Conservation (phyloP, 2,888 invertebrate genomes). For the Scaptomyza flava region DNA sequence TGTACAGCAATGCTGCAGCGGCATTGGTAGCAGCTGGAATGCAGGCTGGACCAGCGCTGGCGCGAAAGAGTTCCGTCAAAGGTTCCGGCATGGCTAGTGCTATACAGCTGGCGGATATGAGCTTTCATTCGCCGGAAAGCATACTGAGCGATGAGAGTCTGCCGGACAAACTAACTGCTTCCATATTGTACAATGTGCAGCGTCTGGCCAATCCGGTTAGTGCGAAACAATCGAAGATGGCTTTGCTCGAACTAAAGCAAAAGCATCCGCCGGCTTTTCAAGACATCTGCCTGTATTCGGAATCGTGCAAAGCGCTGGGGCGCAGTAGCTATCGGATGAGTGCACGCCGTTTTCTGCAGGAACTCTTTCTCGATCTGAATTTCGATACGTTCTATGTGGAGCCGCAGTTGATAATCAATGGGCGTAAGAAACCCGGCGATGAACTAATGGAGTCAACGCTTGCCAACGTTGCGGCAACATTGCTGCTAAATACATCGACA, state of each 20-base stretch:
- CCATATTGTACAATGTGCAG: slow-evolving; percentile 89
- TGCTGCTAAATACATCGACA: slow-evolving; percentile 1
- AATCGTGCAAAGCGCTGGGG: slow-evolving; percentile 92
- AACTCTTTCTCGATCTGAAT: slow-evolving; percentile 94
- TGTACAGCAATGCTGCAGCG: slow-evolving; percentile 68
- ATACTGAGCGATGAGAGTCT: slow-evolving; percentile 83
- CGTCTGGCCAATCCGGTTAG: slow-evolving; percentile 92
- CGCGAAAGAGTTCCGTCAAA: slow-evolving; percentile 34
- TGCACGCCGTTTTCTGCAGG: slow-evolving; percentile 95
- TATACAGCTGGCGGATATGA: slow-evolving; percentile 80
- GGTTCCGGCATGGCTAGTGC: slow-evolving; percentile 12
- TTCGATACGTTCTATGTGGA: slow-evolving; percentile 88
- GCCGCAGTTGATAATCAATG: slow-evolving; percentile 85
- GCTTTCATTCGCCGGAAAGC: slow-evolving; percentile 84
- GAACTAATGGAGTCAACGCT: slow-evolving; percentile 15
- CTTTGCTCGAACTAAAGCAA: slow-evolving; percentile 90
- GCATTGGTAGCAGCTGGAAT: slow-evolving; percentile 69
- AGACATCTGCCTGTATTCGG: slow-evolving; percentile 96
- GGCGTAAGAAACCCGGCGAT: slow-evolving; percentile 60
- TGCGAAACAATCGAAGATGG: slow-evolving; percentile 92
- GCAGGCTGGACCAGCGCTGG: slow-evolving; percentile 55
- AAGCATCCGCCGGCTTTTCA: slow-evolving; percentile 90
- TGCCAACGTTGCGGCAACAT: neutral
- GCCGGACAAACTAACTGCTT: slow-evolving; percentile 82
- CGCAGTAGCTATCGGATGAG: slow-evolving; percentile 92